Conservation (phyloP, 2,797 vertebrate genomes). For the Vipera ursinii region DNA sequence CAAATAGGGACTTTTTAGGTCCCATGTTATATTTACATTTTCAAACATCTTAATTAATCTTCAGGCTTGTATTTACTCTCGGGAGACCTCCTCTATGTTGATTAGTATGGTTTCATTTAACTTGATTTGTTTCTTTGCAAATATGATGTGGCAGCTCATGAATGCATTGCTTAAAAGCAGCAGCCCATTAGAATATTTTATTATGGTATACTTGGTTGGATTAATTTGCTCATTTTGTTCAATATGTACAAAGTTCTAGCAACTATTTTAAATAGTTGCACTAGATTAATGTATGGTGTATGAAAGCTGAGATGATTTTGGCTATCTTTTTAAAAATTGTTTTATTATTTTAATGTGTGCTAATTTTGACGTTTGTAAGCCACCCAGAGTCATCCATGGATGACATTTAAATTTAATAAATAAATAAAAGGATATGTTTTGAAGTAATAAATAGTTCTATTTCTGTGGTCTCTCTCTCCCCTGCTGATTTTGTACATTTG, state of each 20-base stretch:
- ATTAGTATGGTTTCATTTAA: conserved; percentile 17
- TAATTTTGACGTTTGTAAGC: no score
- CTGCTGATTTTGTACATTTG: no score
- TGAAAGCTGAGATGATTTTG: neutral
- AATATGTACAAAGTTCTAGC: neutral
- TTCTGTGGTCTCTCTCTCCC: neutral
- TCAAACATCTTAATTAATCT: conserved; percentile 33
- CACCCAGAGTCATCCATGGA: no score
- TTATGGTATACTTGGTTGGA: neutral
- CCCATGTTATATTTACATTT: conserved; percentile 29
- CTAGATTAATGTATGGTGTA: neutral
- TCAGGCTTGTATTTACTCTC: conserved; percentile 12
- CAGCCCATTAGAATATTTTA: conserved; percentile 1
- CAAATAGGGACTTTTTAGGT: conserved; percentile 13
- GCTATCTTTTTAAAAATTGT: neutral
- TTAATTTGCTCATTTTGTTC: neutral
- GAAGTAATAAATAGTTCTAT: neutral
- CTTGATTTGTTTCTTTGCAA: conserved; percentile 27
- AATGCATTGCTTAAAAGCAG: conserved; percentile 3
- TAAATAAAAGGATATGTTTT: neutral
- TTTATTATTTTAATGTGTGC: neutral
- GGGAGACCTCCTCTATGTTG: neutral
- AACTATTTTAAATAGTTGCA: neutral
- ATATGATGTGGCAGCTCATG: conserved; percentile 18
- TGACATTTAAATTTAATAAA: no score